These are phyloP conservation scores for Acanthisitta chloris DNA, from an alignment of 2,113 vertebrate species.

Conservation along the genomic window DNA sequence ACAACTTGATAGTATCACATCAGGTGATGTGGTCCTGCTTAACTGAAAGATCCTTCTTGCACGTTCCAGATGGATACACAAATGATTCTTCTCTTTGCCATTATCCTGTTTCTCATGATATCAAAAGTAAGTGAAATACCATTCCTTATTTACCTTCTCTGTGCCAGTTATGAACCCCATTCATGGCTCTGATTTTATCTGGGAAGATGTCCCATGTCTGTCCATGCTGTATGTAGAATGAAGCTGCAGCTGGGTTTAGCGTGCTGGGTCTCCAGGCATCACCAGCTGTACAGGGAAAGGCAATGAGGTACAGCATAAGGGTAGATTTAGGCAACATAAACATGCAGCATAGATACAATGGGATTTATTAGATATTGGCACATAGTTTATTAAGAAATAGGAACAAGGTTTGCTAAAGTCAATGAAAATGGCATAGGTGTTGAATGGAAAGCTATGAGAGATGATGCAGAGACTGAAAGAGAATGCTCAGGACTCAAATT, in stretches of 20 bases:
- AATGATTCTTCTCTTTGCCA: neutral
- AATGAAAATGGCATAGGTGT: neutral
- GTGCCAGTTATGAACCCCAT: neutral
- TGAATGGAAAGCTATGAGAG: neutral
- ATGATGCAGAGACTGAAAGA: neutral
- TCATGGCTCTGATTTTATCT: neutral
- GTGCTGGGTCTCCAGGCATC: neutral
- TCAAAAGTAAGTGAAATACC: neutral
- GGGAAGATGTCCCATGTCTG: neutral
- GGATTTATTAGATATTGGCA: neutral
- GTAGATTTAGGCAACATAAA: neutral
- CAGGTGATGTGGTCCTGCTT: fast-evolving
- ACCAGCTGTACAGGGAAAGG: neutral
- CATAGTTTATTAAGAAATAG: neutral
- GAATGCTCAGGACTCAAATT: neutral
- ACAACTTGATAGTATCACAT: neutral
- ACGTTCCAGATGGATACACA: neutral
- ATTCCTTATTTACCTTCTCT: neutral
- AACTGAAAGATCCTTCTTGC: neutral
- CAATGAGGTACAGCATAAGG: neutral
- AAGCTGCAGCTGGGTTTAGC: neutral
- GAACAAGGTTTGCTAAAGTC: neutral
- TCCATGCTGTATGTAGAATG: fast-evolving
- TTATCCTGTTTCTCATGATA: neutral
- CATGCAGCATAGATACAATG: neutral